Base-by-base conservation (phyloP, 92 coral and sea anemone genomes). In the Ricordea florida region DNA sequence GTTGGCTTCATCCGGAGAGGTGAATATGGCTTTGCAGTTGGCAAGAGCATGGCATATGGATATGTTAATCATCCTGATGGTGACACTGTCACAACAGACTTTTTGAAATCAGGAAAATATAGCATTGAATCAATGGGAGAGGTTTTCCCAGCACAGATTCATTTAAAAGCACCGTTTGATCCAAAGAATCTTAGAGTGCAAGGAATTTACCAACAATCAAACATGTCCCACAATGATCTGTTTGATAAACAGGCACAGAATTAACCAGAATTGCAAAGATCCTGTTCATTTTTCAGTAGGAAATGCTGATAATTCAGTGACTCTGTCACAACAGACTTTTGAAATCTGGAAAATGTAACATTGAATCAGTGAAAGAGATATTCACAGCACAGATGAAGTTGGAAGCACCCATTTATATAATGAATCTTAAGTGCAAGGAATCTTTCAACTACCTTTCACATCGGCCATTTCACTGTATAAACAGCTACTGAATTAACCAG, bases 1-100 rank as follows among this genome's bases (percentile, higher is more conserved):
- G 90, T 91, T 16, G 98, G 98, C 10, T 94, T 92, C 56, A 78
- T 94, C 40, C 93, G 98, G 8, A 87, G 98, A 27, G 98, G 97
- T 28, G 98, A 94, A 41, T 94, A 67, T 74, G 97, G 98, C 32
- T 90, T 79, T 80, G 88, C 91, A 3, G 62, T 94, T 18, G 79
- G 79, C 59, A 92, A 94, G 45, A 92, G 93, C 46, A 47, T 94
- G 48, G 97, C 89, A 16, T 92, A 94, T 48, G 98, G 98, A 16
- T 94, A 94, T 66, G 83, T 94, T 63, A 71, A 47, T 43, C 82
- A 92, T 64, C 98, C 97, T 1, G 81, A 84, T 73, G 88, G 89
- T 27, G 44, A 80, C 33, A 83, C 80, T 34, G 72, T 92, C 22
- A 80, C 88, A 25, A 88, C 69, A 16, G 90, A 85, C 13, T 94